Evolutionary conservation across 2,797 vertebrate species (phyloP), one percentile per base, ranked within the genome.

Genomic region (Enteromius unitaeniatus): DNA sequence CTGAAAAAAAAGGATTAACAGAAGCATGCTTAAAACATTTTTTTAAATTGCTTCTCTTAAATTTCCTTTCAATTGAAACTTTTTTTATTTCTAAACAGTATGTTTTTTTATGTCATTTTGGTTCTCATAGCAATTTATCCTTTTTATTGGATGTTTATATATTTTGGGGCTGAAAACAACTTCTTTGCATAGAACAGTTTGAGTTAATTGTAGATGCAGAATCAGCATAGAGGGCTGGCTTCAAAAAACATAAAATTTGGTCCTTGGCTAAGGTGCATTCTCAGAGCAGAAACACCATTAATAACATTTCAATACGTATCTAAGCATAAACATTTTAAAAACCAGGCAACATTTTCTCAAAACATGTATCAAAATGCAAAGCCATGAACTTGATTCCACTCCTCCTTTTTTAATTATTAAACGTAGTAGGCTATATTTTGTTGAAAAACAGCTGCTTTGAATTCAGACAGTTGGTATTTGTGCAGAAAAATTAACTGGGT

Each of bases 211-310:
- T 28, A 72, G n/a, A 28, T 9, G 14, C 42, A 72, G n/a, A 17
- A 47, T 37, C 17, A 37, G 17, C 15, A 67, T 10, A 37, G 31
- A 47, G 15, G 17, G 7, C 69, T 51, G 45, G 26, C 11, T 73
- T 73, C 70, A n/a, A 55, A 21, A 55, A 19, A n/a, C 72, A 75
- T 75, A 37, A 34, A n/a, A 34, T n/a, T 3, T 74, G 7, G 19
- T 74, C 28, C 49, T 37, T 75, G 70, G 45, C 45, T 73, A 51
- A 73, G 26, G 26, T 31, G 26, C 26, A 49, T 19, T 49, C 23
- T 72, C 40, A 72, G 42, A 47, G 15, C 8, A 73, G 19, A 75
- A n/a, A 37, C 28, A 53, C 45, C 31, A 75, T 75, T 55, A 75
- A 74, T 13, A 75, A 55, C 19, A 75, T 55, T 53, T 55, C 8